Conservation (phyloP, 1,140 invertebrate species). For the Littorina saxatilis region DNA sequence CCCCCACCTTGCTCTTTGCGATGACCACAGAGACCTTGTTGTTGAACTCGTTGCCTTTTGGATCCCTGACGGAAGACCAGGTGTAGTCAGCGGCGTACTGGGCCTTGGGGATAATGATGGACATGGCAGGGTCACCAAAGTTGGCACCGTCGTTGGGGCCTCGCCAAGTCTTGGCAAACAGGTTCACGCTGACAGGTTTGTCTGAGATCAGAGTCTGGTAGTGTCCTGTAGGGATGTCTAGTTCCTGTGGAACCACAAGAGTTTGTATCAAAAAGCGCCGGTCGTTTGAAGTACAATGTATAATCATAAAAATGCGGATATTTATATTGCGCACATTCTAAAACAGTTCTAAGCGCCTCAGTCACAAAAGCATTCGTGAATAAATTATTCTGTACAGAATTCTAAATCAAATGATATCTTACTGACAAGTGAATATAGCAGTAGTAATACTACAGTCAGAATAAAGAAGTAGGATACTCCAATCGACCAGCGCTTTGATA, state of each 20-base stretch:
- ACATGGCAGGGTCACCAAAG: slow-evolving; percentile 58
- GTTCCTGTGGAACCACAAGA: background rate
- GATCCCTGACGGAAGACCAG: slow-evolving; percentile 55
- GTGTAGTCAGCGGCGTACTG: slow-evolving; percentile 63
- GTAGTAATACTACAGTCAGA: too few species aligned
- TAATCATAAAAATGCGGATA: too few species aligned
- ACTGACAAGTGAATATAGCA: too few species aligned
- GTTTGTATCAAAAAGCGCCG: too few species aligned
- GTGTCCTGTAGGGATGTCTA: slow-evolving; percentile 39
- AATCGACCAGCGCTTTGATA: too few species aligned
- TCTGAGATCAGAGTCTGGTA: slow-evolving; percentile 42
- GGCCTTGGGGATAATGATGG: slow-evolving; percentile 51
- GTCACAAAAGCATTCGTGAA: too few species aligned
- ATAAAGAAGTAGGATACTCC: too few species aligned
- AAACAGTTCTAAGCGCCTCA: too few species aligned
- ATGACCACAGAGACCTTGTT: slow-evolving; percentile 58
- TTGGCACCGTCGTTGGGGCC: slow-evolving; percentile 40
- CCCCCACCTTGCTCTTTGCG: slow-evolving; percentile 23
- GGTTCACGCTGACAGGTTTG: slow-evolving; percentile 47
- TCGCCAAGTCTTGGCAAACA: slow-evolving; percentile 44
- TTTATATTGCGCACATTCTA: too few species aligned
- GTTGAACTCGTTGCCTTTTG: slow-evolving; percentile 37
- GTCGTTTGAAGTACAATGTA: too few species aligned
- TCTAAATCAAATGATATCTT: too few species aligned
- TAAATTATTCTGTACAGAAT: too few species aligned